Percentiles rank a stretch among this genome's conserved stretches.
These are phyloP conservation scores for Danio jaintianensis DNA, from an alignment of 2,797 vertebrate genomes.

Conservation along the genomic window DNA sequence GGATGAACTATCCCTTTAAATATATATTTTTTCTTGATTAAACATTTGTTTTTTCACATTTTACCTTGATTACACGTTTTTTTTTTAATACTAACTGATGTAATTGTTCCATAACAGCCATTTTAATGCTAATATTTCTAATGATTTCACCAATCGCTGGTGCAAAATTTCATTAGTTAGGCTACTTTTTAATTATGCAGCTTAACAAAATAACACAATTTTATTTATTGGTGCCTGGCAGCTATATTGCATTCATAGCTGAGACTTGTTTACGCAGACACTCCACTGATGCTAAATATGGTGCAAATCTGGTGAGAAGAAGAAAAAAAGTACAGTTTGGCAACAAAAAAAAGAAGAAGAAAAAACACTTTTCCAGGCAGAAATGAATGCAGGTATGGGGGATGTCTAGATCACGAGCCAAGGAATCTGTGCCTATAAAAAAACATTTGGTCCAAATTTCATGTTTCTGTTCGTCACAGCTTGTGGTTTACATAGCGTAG, in stretches of 20 bases:
- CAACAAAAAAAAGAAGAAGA: no score
- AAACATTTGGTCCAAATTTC: conserved; percentile 3
- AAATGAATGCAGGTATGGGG: background rate
- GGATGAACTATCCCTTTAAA: no score
- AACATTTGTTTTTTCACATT: no score
- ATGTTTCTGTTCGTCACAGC: background rate
- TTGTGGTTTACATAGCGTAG: background rate
- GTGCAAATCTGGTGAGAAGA: background rate
- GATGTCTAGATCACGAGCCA: conserved; percentile 10
- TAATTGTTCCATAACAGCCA: background rate
- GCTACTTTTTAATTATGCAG: background rate
- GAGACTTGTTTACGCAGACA: background rate
- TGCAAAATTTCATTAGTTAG: no score
- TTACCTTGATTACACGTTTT: no score
- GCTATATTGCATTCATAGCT: background rate
- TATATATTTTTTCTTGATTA: no score
- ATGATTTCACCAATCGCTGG: background rate
- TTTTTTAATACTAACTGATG: background rate
- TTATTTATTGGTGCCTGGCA: background rate
- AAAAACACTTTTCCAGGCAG: background rate
- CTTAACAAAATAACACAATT: background rate
- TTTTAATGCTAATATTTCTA: background rate
- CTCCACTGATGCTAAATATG: background rate
- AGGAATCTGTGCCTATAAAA: conserved; percentile 1
- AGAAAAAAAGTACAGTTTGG: background rate